Evolutionary conservation across 2,888 invertebrate species (phyloP).

Genomic region (Calameuta idolon): DNA sequence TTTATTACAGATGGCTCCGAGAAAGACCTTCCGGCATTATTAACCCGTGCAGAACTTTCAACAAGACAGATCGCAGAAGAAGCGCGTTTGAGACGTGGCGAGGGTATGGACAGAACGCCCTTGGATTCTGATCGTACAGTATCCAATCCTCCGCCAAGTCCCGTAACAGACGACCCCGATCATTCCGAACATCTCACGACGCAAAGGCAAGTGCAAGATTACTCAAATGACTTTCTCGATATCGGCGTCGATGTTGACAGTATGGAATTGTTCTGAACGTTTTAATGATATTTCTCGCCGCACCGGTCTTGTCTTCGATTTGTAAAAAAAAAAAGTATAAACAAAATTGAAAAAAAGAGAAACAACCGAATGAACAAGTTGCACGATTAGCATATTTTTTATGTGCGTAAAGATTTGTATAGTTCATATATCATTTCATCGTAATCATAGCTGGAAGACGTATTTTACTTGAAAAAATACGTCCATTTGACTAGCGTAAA

Average conservation of each 20-base stretch:
- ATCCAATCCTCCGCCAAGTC: constrained; percentile 85
- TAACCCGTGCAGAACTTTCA: constrained; percentile 74
- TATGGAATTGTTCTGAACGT: constrained; percentile 77
- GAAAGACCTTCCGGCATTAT: constrained; percentile 74
- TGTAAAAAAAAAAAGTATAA: not conserved
- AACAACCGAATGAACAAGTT: not conserved
- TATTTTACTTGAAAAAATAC: not conserved
- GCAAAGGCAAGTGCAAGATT: constrained; percentile 65
- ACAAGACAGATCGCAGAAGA: constrained; percentile 70
- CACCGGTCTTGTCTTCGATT: not conserved
- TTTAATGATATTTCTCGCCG: not conserved
- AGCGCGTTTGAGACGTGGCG: constrained; percentile 67
- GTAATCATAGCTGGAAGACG: not conserved
- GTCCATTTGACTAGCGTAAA: not conserved
- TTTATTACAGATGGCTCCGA: constrained; percentile 64
- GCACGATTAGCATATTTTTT: not conserved
- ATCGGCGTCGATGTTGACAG: constrained; percentile 75
- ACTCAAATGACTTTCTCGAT: constrained; percentile 80
- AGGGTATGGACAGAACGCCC: constrained; percentile 60
- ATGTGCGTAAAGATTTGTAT: not conserved
- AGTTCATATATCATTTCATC: not conserved
- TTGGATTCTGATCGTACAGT: constrained; percentile 68
- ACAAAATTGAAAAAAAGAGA: not conserved
- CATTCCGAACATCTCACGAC: constrained; percentile 56
- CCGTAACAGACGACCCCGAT: constrained; percentile 77